Evolutionary conservation across 2,888 invertebrate genomes (phyloP).

Genomic region (Notodonta dromedarius): DNA sequence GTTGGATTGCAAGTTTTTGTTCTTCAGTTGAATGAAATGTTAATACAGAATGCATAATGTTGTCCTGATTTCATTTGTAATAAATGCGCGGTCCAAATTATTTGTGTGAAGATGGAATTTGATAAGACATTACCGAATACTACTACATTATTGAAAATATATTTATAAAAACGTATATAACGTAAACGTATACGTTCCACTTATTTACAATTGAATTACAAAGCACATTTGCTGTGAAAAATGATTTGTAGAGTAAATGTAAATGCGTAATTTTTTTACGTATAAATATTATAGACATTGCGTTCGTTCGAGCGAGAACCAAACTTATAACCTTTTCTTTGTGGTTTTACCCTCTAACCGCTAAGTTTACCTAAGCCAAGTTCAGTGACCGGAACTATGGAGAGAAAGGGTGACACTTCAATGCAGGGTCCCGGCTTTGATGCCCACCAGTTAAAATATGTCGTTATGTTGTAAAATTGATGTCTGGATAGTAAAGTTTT

Average conservation of each 20-base stretch:
- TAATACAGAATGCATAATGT: neutral
- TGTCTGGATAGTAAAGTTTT: conserved; percentile 42
- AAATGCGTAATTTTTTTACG: no score
- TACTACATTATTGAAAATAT: no score
- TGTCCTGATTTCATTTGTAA: neutral
- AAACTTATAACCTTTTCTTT: neutral
- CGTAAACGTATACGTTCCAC: no score
- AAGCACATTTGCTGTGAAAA: no score
- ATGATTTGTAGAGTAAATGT: no score
- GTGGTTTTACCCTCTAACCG: neutral
- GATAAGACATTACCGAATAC: no score
- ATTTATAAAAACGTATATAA: no score
- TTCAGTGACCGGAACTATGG: conserved; percentile 25
- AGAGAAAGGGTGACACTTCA: conserved; percentile 42
- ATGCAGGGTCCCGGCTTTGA: conserved; percentile 39
- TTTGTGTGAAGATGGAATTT: no score
- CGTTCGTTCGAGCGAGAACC: neutral
- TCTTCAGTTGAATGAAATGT: neutral
- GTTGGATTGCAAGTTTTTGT: neutral
- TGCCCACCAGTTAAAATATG: conserved; percentile 41
- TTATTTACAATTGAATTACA: no score
- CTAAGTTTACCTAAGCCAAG: neutral
- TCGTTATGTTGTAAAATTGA: conserved; percentile 48
- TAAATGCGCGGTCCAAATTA: no score
- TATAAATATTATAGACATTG: no score